Base-by-base conservation (phyloP, 2,888 invertebrate species). In the Argyresthia albistria region DNA sequence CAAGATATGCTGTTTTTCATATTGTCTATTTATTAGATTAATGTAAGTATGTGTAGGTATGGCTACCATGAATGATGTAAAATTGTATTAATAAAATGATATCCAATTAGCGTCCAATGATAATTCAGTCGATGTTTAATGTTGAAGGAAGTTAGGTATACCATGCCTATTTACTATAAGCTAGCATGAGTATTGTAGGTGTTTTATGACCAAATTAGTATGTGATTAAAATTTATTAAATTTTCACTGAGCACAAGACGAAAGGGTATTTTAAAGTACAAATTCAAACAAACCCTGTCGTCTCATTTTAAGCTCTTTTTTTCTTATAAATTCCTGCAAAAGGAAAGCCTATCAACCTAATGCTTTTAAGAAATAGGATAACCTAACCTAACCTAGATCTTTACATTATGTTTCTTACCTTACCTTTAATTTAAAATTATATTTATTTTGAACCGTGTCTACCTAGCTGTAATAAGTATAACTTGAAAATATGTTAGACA, bases 211-310 rank as follows among this genome's bases (percentile, higher is more conserved):
- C 52, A 52, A 52, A 46, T 39, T 46, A 45, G 43, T 51, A 52
- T 46, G 16, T 52, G 39, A 36, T 39, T 52, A 52, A 43, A 16
- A 25, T 43, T 73, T 76, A 78, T 83, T 80, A 48, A 15, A 37
- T 14, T 48, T 48, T 48, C 37, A 48, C n/a, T 14, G 37, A 48
- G 48, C 46, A 25, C 9, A 10, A 42, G 50, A 25, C 35, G 43
- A 68, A 64, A 65, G 76, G 80, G 76, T 70, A 66, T 67, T 60
- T 73, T 65, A 84, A 76, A 86, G 86, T 86, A 86, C 86, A 86
- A 86, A 86, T 83, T 80, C 80, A 80, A 63, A 67, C 60, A 66
- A 64, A 36, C 70, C 77, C 76, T 64, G 63, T 58, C 61, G 67
- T 65, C 71, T 66, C 62, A 57, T 25, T 25, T 25, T 25, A 66